These are phyloP conservation scores for Oscheius sp. DNA, from an alignment of 2,888 invertebrate species.

Conservation along the genomic window DNA sequence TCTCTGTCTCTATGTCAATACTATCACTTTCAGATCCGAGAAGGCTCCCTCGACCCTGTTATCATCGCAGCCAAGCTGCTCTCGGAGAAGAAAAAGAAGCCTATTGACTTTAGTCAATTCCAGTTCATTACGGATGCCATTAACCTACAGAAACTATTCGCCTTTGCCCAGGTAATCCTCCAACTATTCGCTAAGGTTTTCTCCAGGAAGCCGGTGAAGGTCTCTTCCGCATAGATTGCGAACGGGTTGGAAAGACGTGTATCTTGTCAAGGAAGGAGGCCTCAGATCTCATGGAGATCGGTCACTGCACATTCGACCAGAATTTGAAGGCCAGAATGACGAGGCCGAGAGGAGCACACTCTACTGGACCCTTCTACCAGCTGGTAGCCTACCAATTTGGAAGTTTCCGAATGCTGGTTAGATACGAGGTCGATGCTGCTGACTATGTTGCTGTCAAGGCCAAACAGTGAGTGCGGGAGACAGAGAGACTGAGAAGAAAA, in stretches of 20 bases:
- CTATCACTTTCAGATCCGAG: constrained; percentile 44
- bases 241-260: constrained; percentile 73
- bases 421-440: constrained; percentile 72
- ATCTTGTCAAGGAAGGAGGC: constrained; percentile 71
- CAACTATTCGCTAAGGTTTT: neutral
- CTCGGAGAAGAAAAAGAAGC: constrained; percentile 67
- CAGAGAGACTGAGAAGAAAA: no score
- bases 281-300: constrained; percentile 71
- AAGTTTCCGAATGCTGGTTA: constrained; percentile 68
- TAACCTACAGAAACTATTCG: constrained; percentile 73
- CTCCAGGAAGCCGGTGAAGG: constrained; percentile 71
- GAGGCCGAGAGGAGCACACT: constrained; percentile 65
- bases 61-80: constrained; percentile 69
- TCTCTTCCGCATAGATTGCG: constrained; percentile 73
- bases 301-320: constrained; percentile 68
- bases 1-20: neutral
- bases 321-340: constrained; percentile 68
- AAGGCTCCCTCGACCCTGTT: constrained; percentile 69
- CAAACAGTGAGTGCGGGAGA: constrained; percentile 42
- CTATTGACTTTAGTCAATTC: constrained; percentile 71
- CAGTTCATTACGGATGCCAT: constrained; percentile 73
- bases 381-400: constrained; percentile 71
- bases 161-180: constrained; percentile 67
- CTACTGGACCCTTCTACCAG: constrained; percentile 72
- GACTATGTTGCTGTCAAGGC: constrained; percentile 70